These are phyloP conservation scores for Corythornis vintsioides DNA, from an alignment of 2,113 vertebrate genomes.

Conservation along the genomic window DNA sequence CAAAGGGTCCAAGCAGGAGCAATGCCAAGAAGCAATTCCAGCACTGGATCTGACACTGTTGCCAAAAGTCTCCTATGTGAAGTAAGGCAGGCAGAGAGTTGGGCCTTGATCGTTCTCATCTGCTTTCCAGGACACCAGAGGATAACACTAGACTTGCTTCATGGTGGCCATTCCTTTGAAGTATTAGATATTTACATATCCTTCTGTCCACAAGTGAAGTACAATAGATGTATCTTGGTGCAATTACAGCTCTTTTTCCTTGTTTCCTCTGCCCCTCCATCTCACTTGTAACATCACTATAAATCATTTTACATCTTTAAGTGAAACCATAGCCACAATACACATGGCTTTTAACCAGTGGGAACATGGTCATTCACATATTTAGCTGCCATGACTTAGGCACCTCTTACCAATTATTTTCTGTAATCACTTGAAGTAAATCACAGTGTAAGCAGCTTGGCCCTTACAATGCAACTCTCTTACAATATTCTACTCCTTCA, in stretches of 20 bases:
- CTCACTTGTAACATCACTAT: not conserved
- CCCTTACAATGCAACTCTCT: not conserved
- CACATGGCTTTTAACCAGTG: not conserved
- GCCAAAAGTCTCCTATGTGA: not conserved
- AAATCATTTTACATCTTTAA: not conserved
- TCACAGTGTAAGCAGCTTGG: not conserved
- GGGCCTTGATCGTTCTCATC: not conserved
- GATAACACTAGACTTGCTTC: not conserved
- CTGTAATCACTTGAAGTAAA: not conserved
- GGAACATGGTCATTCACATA: not conserved
- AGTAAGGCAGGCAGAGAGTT: not conserved
- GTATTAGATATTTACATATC: not conserved
- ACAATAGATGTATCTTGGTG: not conserved
- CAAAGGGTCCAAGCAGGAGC: not conserved
- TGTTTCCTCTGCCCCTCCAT: not conserved
- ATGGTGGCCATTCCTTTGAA: not conserved
- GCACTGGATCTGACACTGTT: not conserved
- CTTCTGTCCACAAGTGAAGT: not conserved
- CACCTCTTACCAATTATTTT: not conserved
- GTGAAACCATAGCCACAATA: not conserved
- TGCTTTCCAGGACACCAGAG: not conserved
- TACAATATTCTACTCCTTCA: not conserved
- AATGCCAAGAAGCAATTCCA: not conserved
- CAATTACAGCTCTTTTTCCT: not conserved
- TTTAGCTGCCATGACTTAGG: not conserved